These are phyloP conservation scores for Graptemys geographica DNA, from an alignment of 2,797 vertebrate species.

Conservation along the genomic window DNA sequence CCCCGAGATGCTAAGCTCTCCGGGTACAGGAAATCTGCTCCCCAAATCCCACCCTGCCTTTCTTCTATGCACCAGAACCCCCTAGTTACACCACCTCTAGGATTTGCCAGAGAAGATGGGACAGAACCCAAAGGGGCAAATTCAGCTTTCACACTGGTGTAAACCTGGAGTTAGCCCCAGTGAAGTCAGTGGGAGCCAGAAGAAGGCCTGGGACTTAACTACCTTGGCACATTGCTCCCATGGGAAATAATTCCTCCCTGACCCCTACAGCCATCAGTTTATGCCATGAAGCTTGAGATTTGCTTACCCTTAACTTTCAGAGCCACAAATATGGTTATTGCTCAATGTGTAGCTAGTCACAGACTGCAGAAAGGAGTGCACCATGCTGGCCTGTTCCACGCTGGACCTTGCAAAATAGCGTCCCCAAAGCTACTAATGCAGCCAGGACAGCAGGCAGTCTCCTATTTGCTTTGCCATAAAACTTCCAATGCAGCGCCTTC, in stretches of 20 bases:
- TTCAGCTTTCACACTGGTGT: accelerated
- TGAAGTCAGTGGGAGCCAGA: background rate
- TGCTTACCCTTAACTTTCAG: background rate
- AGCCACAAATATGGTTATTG: conserved; percentile 18
- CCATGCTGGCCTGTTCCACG: background rate
- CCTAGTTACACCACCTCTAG: background rate
- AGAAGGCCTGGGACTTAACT: background rate
- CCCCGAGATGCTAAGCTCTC: background rate
- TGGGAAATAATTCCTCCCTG: background rate
- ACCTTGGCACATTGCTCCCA: background rate
- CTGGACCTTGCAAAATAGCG: background rate
- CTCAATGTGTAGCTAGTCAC: background rate
- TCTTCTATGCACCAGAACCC: background rate
- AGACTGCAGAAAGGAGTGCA: background rate
- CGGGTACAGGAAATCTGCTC: background rate
- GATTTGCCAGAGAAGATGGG: background rate
- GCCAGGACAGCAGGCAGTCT: background rate
- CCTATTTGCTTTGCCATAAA: conserved; percentile 13
- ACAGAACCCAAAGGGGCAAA: background rate
- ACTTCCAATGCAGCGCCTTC: background rate
- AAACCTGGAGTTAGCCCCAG: accelerated
- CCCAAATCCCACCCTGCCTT: background rate
- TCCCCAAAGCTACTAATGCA: conserved; percentile 4
- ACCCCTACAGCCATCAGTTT: background rate
- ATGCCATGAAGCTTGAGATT: background rate